These are phyloP conservation scores for Ectropis crepuscularia DNA, from an alignment of 2,888 invertebrate genomes.

Conservation along the genomic window DNA sequence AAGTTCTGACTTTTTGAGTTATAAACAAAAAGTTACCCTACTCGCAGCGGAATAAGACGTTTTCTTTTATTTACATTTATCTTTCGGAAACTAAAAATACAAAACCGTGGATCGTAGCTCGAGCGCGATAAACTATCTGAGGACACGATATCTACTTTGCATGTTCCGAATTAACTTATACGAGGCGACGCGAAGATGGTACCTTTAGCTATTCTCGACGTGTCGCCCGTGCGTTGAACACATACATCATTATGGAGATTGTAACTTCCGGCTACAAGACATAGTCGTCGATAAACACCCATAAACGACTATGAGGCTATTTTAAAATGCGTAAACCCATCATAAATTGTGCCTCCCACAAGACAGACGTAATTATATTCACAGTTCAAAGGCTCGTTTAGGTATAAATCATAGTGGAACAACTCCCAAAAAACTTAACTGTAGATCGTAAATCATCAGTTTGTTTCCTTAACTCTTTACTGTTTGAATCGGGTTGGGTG, in stretches of 20 bases:
- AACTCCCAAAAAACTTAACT: constrained; percentile 43
- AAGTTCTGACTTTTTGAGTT: constrained; percentile 28
- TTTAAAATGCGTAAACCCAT: constrained; percentile 41
- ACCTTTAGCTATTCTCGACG: constrained; percentile 21
- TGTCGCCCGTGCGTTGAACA: constrained; percentile 7
- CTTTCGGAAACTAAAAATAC: constrained; percentile 32
- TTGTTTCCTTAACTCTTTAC: constrained; percentile 64
- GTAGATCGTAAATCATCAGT: constrained; percentile 59
- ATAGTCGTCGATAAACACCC: constrained; percentile 42
- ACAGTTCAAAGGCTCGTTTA: constrained; percentile 27
- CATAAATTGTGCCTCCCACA: constrained; percentile 38
- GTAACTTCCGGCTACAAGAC: constrained; percentile 51
- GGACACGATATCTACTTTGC: constrained; percentile 33
- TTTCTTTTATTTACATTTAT: constrained; percentile 31
- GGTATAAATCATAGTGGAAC: constrained; percentile 40
- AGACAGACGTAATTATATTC: constrained; percentile 27
- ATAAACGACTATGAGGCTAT: constrained; percentile 39
- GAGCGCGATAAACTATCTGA: constrained; percentile 34
- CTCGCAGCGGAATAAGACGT: constrained; percentile 22
- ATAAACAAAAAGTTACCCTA: constrained; percentile 26
- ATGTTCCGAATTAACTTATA: constrained; percentile 34
- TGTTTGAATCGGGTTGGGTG: constrained; percentile 55
- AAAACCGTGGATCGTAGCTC: constrained; percentile 20
- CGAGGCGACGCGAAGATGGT: constrained; percentile 21
- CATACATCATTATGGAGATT: constrained; percentile 51